phyloP scores from a whole-genome alignment of 2,113 vertebrate genomes.

The Taxidea taxus region DNA sequence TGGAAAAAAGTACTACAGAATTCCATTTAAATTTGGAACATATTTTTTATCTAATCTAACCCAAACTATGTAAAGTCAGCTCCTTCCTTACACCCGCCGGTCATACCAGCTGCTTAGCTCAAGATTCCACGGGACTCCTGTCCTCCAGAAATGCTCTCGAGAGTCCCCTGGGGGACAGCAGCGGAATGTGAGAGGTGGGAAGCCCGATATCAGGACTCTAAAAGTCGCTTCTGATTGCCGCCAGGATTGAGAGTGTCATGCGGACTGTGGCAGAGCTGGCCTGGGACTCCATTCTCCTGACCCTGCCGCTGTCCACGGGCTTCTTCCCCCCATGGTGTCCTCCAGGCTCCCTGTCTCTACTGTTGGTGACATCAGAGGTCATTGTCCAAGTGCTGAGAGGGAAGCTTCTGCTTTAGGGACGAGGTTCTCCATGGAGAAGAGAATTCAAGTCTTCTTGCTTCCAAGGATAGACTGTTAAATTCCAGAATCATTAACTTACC shows the following conservation, averaged over 20 bases:
- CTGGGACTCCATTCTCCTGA: not conserved
- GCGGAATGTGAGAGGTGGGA: too few relatives aligned
- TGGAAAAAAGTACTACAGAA: too few relatives aligned
- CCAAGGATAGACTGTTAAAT: not conserved
- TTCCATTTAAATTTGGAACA: not conserved
- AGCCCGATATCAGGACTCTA: too few relatives aligned
- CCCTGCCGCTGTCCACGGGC: rapidly evolving
- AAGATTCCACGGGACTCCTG: not conserved
- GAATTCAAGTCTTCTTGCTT: not conserved
- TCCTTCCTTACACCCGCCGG: not conserved
- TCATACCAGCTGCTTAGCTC: not conserved
- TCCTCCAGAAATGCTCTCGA: not conserved
- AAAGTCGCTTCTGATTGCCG: not conserved
- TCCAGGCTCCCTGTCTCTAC: not conserved
- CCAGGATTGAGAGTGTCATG: rapidly evolving
- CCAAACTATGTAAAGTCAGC: too few relatives aligned
- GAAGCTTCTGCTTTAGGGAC: not conserved
- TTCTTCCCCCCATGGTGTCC: rapidly evolving
- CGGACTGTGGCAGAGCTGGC: not conserved
- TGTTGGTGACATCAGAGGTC: too few relatives aligned
- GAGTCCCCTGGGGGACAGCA: not conserved
- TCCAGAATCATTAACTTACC: not conserved
- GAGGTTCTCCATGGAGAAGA: not conserved
- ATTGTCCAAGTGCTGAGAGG: not conserved
- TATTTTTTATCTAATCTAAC: too few relatives aligned